phyloP scores from a whole-genome alignment of 2,888 invertebrate genomes.

The Parthenolecanium corni region DNA sequence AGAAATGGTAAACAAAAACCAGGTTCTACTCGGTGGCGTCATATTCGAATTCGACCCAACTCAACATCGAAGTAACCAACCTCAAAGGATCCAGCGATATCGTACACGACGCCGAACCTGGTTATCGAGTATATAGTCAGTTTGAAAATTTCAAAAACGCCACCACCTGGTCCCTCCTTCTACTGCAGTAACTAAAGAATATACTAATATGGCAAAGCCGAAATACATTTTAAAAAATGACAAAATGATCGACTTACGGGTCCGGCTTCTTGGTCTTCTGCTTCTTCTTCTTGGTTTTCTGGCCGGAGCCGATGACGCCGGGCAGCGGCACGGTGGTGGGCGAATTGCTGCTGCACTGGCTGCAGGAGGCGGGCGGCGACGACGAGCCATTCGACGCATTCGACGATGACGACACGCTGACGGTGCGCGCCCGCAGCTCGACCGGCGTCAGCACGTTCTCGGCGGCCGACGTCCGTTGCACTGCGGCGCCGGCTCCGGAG shows the following conservation, averaged over 20 bases:
- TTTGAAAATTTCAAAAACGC: too few species aligned
- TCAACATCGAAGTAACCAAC: too few species aligned
- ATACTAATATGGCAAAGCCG: too few species aligned
- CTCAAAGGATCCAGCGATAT: too few species aligned
- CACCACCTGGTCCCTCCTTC: too few species aligned
- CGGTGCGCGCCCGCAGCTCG: conserved; percentile 54
- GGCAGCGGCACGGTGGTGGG: conserved; percentile 31
- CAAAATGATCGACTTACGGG: conserved; percentile 19
- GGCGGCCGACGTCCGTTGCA: background rate
- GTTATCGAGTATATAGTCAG: too few species aligned
- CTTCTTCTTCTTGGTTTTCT: conserved; percentile 46
- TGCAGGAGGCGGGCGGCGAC: conserved; percentile 63
- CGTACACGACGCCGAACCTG: too few species aligned
- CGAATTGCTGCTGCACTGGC: conserved; percentile 56
- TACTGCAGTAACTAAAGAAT: too few species aligned
- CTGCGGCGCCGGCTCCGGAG: too few species aligned
- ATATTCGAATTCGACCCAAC: too few species aligned
- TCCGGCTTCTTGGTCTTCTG: conserved; percentile 19
- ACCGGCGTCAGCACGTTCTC: conserved; percentile 32
- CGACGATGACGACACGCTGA: conserved; percentile 56
- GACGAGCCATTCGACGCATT: conserved; percentile 56
- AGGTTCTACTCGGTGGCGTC: too few species aligned
- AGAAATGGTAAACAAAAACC: too few species aligned
- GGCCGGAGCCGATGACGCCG: conserved; percentile 43
- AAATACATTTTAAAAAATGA: background rate